Conservation (phyloP, 1,140 invertebrate genomes). For the Dermatophagoides farinae region DNA sequence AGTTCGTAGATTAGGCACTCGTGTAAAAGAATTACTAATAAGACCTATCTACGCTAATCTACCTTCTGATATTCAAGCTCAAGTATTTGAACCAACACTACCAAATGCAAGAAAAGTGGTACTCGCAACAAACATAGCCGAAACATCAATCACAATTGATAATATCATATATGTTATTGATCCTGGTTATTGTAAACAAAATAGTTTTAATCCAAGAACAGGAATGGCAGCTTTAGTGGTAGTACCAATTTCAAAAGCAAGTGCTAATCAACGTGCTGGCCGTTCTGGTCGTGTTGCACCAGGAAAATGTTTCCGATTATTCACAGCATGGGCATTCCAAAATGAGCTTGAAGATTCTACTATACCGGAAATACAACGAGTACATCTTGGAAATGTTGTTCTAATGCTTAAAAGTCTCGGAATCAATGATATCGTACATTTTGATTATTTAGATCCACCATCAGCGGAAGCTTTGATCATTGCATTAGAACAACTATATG, state of each 20-base stretch:
- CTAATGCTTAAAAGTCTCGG: conserved; percentile 87
- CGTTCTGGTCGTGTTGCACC: conserved; percentile 75
- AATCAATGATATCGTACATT: conserved; percentile 91
- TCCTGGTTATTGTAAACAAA: conserved; percentile 97
- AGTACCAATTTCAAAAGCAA: conserved; percentile 81
- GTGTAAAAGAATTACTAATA: conserved; percentile 75
- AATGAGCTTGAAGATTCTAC: conserved; percentile 95
- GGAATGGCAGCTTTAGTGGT: conserved; percentile 97
- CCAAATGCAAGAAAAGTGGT: conserved; percentile 78
- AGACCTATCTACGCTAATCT: conserved; percentile 95
- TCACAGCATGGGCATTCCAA: conserved; percentile 51
- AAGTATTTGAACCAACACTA: conserved; percentile 60
- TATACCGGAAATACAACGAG: conserved; percentile 90
- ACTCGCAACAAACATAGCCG: conserved; percentile 95
- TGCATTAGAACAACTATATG: conserved; percentile 91
- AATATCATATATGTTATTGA: conserved; percentile 99
- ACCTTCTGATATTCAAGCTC: conserved; percentile 94
- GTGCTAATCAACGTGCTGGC: conserved; percentile 75
- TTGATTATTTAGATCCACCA: conserved; percentile 96
- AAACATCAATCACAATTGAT: conserved; percentile 96
- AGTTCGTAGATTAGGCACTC: conserved; percentile 65
- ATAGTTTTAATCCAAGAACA: conserved; percentile 92
- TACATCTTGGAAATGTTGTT: conserved; percentile 93
- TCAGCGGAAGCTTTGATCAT: conserved; percentile 76
- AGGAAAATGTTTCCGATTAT: conserved; percentile 93